Conservation (phyloP, 2,797 vertebrate genomes). For the Cossypha polioptera region DNA sequence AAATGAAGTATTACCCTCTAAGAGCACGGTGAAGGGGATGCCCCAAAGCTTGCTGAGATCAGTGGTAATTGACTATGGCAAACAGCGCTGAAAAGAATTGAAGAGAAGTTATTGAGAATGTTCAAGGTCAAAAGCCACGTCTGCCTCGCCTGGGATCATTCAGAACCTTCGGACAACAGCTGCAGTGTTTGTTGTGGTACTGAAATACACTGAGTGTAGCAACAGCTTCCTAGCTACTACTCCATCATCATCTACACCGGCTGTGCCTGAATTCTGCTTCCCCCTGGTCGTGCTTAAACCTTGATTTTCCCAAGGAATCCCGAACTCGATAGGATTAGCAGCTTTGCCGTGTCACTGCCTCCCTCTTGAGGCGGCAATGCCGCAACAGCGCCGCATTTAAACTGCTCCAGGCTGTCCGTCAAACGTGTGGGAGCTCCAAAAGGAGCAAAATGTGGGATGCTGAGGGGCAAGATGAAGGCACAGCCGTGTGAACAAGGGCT, state of each 20-base stretch:
- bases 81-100: neutral
- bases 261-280: neutral
- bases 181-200: neutral
- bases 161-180: neutral
- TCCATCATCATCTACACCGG: neutral
- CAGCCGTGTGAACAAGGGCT: neutral
- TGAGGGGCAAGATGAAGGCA: rapidly evolving
- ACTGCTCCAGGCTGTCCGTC: rapidly evolving
- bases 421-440: rapidly evolving
- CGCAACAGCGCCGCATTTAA: rapidly evolving
- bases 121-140: neutral
- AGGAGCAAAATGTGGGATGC: neutral
- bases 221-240: neutral
- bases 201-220: neutral
- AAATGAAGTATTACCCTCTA: neutral
- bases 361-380: neutral
- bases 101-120: neutral
- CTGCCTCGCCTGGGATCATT: neutral
- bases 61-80: neutral
- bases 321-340: rapidly evolving
- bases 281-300: too few relatives aligned
- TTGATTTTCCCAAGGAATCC: neutral
- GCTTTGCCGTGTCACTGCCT: neutral
- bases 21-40: neutral
- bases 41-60: neutral